Conservation (phyloP, 2,797 vertebrate genomes). For the Darevskia nairensis region DNA sequence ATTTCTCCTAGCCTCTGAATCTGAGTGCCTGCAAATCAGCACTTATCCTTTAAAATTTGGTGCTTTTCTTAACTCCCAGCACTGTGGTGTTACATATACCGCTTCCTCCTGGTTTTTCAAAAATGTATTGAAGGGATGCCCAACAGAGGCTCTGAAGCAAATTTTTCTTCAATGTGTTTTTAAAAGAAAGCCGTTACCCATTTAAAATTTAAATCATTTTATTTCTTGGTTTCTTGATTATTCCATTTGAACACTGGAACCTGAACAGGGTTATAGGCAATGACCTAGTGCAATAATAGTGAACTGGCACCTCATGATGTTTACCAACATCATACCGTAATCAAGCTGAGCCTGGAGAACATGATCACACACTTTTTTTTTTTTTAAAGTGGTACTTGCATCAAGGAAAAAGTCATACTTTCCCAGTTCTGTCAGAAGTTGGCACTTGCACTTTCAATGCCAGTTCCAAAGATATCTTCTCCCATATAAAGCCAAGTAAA, state of each 20-base stretch:
- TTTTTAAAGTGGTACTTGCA: too few species aligned
- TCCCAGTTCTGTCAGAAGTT: background rate
- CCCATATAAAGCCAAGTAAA: background rate
- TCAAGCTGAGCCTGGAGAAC: background rate
- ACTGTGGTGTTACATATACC: background rate
- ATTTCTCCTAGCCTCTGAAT: too few species aligned
- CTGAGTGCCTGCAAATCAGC: background rate
- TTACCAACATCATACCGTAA: background rate
- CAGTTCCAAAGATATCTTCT: background rate
- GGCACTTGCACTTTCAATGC: background rate
- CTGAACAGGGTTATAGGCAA: background rate
- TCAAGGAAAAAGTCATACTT: background rate
- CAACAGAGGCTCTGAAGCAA: background rate
- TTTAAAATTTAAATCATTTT: background rate
- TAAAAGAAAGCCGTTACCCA: too few species aligned
- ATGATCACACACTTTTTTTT: background rate
- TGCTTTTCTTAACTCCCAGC: background rate
- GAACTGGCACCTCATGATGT: background rate
- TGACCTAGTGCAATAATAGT: too few species aligned
- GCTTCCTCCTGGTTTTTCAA: background rate
- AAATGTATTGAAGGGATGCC: background rate
- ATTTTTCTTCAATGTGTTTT: background rate
- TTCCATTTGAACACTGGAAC: background rate
- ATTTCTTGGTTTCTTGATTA: background rate
- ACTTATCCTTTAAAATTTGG: background rate